Conservation (phyloP, 2,888 invertebrate genomes). For the Idaea straminata region DNA sequence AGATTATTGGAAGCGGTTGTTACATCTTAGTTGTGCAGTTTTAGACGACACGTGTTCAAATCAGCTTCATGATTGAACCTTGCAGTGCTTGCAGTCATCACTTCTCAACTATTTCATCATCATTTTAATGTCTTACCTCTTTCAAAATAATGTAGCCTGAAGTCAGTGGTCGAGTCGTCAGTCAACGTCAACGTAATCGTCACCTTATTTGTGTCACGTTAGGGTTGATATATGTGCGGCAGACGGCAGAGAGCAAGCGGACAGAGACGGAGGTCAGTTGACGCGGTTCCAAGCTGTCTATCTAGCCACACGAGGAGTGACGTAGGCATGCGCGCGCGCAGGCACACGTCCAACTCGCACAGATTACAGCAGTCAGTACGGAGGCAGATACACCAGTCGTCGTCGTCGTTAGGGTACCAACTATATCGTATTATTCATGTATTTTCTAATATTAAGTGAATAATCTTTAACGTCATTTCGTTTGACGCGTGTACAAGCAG, state of each 20-base stretch:
- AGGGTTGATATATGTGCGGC: not conserved
- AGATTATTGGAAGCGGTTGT: too few relatives aligned
- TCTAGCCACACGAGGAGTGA: not conserved
- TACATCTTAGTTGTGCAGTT: too few relatives aligned
- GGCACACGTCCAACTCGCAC: not conserved
- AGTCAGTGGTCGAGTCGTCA: not conserved
- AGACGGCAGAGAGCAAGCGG: too few relatives aligned
- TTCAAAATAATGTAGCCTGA: not conserved
- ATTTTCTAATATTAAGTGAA: not conserved
- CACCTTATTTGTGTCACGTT: not conserved
- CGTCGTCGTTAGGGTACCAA: not conserved
- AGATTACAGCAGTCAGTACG: not conserved
- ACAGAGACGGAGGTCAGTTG: not conserved
- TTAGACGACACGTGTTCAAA: too few relatives aligned
- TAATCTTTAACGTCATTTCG: not conserved
- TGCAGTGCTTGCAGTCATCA: not conserved
- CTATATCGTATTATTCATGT: not conserved
- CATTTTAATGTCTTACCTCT: too few relatives aligned
- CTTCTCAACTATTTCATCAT: not conserved
- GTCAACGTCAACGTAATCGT: not conserved
- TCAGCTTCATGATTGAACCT: not conserved
- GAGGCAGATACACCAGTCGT: not conserved
- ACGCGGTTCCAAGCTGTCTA: not conserved
- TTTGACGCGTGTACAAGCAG: not conserved
- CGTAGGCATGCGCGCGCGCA: not conserved